Evolutionary conservation across 2,797 vertebrate genomes (phyloP).

Genomic region (Rhyacichthys aspro): DNA sequence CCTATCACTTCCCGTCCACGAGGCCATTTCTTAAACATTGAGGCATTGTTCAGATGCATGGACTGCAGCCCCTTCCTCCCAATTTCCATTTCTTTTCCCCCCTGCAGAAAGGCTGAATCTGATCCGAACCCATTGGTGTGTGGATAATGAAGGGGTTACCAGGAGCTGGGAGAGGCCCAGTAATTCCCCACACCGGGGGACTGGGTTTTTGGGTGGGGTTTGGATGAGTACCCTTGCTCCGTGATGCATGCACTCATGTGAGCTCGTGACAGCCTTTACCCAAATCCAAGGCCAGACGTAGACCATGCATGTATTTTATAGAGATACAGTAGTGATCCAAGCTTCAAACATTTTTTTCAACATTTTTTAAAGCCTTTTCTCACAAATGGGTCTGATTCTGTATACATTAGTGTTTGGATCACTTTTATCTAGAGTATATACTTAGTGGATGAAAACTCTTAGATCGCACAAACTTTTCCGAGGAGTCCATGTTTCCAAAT

Average conservation of each 20-base stretch:
- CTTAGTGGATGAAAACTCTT: neutral
- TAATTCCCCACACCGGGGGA: constrained; percentile 85
- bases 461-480: too few relatives aligned
- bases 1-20: constrained; percentile 58
- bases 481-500: too few relatives aligned
- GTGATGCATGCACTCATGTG: constrained; percentile 85
- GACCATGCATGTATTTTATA: constrained; percentile 75
- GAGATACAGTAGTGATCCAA: constrained; percentile 56
- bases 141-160: constrained; percentile 89
- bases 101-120: constrained; percentile 79
- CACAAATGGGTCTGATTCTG: constrained; percentile 30
- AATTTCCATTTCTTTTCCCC: constrained; percentile 73
- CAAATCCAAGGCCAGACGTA: constrained; percentile 80
- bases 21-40: constrained; percentile 77
- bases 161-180: constrained; percentile 85
- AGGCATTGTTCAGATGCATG: constrained; percentile 83
- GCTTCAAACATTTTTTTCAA: constrained; percentile 40
- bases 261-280: constrained; percentile 80
- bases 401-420: constrained; percentile 28
- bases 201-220: constrained; percentile 84
- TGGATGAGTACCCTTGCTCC: constrained; percentile 85
- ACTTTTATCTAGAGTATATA: constrained; percentile 24
- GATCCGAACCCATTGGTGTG: constrained; percentile 86
- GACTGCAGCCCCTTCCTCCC: constrained; percentile 74
- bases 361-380: constrained; percentile 23